A percentile compares a stretch with the other conserved stretches of the same genome.
Conservation (phyloP, 2,888 invertebrate genomes). For the Eremobia ochroleuca region DNA sequence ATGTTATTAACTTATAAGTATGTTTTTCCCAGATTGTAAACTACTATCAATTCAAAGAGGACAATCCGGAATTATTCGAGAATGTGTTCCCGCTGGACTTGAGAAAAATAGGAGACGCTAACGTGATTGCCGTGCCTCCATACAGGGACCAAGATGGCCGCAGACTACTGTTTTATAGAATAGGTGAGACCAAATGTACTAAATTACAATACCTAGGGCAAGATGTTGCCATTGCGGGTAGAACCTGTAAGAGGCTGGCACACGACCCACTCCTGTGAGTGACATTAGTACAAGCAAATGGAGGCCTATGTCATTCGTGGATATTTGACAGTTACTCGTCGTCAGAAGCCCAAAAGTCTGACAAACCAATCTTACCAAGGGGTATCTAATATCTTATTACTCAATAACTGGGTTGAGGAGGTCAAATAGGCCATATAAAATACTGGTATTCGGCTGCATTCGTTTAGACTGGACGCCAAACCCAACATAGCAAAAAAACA, state of each 20-base stretch:
- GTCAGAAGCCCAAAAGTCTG: not conserved
- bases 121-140: constrained; percentile 94
- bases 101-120: constrained; percentile 92
- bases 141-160: constrained; percentile 94
- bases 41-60: constrained; percentile 94
- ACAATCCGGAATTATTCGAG: constrained; percentile 93
- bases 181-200: constrained; percentile 87
- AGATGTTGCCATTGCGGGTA: not conserved
- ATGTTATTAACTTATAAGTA: not conserved
- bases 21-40: constrained; percentile 92
- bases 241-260: not conserved
- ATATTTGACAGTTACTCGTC: not conserved
- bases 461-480: too few species aligned
- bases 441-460: too few species aligned
- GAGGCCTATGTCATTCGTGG: not conserved
- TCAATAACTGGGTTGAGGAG: too few species aligned
- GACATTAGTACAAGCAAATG: not conserved
- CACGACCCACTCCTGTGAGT: not conserved
- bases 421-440: too few species aligned
- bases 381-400: not conserved
- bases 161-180: constrained; percentile 93
- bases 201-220: not conserved
- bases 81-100: constrained; percentile 93
- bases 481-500: too few species aligned
- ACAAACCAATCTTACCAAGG: not conserved